phyloP scores from a whole-genome alignment of 2,113 vertebrate genomes.

The Dipodomys spectabilis region DNA sequence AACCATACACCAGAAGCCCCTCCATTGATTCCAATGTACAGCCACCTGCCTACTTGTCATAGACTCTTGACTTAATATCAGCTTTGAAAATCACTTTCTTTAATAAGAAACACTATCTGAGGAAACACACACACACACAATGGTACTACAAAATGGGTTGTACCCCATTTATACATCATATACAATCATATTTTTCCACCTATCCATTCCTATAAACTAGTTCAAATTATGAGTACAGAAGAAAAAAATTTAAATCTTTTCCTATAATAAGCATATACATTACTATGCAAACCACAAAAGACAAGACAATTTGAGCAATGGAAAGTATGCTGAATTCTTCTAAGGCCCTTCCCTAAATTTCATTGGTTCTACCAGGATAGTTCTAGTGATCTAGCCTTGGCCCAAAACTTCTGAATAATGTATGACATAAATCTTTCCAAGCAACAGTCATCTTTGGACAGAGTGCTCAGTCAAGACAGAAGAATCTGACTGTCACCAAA shows the following conservation, averaged over 20 bases:
- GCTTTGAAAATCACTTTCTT: constrained; percentile 62
- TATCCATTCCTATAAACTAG: constrained; percentile 16
- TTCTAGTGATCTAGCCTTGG: constrained; percentile 37
- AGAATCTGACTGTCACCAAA: constrained; percentile 44
- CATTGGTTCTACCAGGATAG: constrained; percentile 14
- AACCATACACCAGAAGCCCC: constrained; percentile 24
- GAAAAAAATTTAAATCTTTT: constrained; percentile 24
- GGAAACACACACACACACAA: neutral
- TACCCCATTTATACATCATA: neutral
- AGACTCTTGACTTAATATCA: constrained; percentile 47
- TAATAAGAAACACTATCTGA: constrained; percentile 25
- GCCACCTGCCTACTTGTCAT: neutral
- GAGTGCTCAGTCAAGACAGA: constrained; percentile 17
- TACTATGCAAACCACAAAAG: constrained; percentile 21
- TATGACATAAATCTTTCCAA: constrained; percentile 44
- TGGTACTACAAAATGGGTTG: neutral
- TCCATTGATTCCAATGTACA: constrained; percentile 12
- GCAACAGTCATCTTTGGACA: constrained; percentile 15
- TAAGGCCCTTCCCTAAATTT: constrained; percentile 21
- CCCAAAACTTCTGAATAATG: constrained; percentile 66
- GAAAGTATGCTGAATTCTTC: constrained; percentile 26
- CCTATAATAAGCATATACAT: constrained; percentile 19
- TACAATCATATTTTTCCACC: constrained; percentile 11
- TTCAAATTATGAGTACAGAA: constrained; percentile 48
- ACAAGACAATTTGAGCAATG: neutral